Evolutionary conservation across 2,888 invertebrate genomes (phyloP).

Genomic region (Nephrotoma flavescens): DNA sequence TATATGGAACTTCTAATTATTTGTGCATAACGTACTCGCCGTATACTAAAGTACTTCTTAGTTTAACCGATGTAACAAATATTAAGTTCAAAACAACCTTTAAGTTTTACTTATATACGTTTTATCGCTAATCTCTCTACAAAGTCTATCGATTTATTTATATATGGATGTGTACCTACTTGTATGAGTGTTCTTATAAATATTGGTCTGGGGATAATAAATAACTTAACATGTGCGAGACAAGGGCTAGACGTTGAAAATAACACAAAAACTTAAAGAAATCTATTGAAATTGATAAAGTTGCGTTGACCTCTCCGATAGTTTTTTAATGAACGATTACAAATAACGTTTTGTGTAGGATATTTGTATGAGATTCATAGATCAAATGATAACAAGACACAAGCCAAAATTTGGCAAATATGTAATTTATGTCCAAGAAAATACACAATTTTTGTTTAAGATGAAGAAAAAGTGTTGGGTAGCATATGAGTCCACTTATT

Average conservation of each 20-base stretch:
- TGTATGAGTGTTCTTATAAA: not conserved
- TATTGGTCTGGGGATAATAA: not conserved
- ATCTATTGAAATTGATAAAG: not conserved
- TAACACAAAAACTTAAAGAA: not conserved
- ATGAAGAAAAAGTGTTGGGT: no score
- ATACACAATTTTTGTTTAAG: no score
- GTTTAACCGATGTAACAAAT: not conserved
- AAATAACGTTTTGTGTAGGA: not conserved
- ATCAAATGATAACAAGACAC: not conserved
- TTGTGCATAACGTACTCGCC: not conserved
- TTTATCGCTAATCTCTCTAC: not conserved
- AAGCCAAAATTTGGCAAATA: no score
- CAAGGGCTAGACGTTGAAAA: not conserved
- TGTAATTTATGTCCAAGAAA: no score
- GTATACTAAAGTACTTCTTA: not conserved
- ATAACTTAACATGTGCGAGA: not conserved
- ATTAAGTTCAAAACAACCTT: not conserved
- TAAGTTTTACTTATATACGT: not conserved
- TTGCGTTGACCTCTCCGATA: not conserved
- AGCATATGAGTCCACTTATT: no score
- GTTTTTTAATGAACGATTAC: not conserved
- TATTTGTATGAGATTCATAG: not conserved
- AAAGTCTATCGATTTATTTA: not conserved
- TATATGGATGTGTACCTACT: not conserved
- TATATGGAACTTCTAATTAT: not conserved